phyloP scores from a whole-genome alignment of 2,113 vertebrate species.

The Psilopsiagon aurifrons region DNA sequence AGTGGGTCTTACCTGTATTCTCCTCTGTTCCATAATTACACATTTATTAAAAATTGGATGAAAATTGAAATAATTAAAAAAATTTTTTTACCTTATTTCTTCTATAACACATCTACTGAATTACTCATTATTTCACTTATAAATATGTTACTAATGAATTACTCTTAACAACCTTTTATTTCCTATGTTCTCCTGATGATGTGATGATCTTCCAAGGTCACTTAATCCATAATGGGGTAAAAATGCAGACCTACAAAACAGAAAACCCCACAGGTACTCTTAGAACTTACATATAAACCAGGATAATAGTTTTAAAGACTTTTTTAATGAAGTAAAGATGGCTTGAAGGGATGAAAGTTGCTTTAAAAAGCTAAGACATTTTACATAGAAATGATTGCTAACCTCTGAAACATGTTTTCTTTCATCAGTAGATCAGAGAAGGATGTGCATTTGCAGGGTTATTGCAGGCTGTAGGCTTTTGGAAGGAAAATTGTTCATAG shows the following conservation, averaged over 20 bases:
- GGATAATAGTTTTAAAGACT: not conserved
- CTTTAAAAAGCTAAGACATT: not conserved
- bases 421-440: not conserved
- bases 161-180: not conserved
- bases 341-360: not conserved
- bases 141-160: not conserved
- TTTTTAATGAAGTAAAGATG: not conserved
- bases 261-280: not conserved
- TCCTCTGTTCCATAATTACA: not conserved
- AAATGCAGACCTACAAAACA: not conserved
- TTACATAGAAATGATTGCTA: not conserved
- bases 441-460: not conserved
- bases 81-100: not conserved
- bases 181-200: not conserved
- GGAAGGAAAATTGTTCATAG: not conserved
- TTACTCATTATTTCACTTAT: not conserved
- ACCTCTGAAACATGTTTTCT: not conserved
- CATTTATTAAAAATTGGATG: not conserved
- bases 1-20: not conserved
- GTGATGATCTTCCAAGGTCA: not conserved
- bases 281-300: not conserved
- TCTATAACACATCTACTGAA: not conserved
- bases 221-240: not conserved
- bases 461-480: not conserved
- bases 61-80: rapidly evolving